phyloP scores from a whole-genome alignment of 2,888 invertebrate genomes.

The Bombylius major region DNA sequence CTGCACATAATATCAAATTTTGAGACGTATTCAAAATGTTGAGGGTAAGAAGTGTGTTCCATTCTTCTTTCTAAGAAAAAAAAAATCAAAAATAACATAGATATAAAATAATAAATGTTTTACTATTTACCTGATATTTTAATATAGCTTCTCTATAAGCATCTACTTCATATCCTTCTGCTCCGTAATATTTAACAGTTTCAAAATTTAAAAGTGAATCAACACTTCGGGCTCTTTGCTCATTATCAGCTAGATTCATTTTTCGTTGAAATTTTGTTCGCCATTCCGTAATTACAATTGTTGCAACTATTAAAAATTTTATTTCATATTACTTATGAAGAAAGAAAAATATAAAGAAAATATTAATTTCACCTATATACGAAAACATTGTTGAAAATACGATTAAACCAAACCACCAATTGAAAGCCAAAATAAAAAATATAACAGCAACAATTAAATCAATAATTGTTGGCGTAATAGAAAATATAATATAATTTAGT shows the following conservation, averaged over 20 bases:
- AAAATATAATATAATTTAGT: conserved; percentile 82
- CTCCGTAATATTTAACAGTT: conserved; percentile 96
- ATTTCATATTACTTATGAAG: neutral
- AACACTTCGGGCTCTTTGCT: conserved; percentile 79
- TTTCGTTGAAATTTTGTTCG: conserved; percentile 85
- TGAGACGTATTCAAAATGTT: conserved; percentile 85
- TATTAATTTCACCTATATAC: conserved; percentile 61
- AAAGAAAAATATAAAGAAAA: conserved; percentile 4
- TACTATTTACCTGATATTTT: conserved; percentile 56
- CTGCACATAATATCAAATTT: conserved; percentile 77
- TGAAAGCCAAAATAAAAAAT: conserved; percentile 79
- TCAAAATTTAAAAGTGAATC: conserved; percentile 96
- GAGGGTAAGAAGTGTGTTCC: conserved; percentile 70
- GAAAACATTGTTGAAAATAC: conserved; percentile 86
- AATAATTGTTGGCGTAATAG: conserved; percentile 81
- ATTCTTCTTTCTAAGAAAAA: conserved; percentile 68
- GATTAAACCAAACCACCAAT: conserved; percentile 89
- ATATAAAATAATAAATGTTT: neutral
- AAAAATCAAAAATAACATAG: conserved; percentile 3
- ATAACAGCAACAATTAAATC: conserved; percentile 86
- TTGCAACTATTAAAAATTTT: conserved; percentile 47
- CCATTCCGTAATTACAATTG: conserved; percentile 93
- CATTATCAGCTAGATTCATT: conserved; percentile 93
- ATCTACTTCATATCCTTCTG: conserved; percentile 81
- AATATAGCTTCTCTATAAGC: conserved; percentile 74